phyloP scores from a whole-genome alignment of 2,888 invertebrate genomes.

The Cistogaster globosa region DNA sequence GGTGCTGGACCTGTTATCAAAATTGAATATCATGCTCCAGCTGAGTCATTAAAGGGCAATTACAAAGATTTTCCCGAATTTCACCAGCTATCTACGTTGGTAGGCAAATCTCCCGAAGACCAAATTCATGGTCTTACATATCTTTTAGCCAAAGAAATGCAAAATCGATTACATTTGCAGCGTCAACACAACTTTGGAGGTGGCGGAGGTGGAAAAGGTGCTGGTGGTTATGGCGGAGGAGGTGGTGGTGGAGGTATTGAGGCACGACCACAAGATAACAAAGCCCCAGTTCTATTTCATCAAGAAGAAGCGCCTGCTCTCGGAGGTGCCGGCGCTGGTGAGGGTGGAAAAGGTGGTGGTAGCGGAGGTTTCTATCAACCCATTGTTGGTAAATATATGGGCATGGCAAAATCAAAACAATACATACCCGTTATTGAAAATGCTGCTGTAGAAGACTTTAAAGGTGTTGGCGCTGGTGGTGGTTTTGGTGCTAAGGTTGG shows the following conservation, averaged over 20 bases:
- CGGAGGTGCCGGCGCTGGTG: slow-evolving; percentile 58
- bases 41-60: slow-evolving; percentile 75
- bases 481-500: not conserved
- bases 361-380: slow-evolving; percentile 73
- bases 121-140: slow-evolving; percentile 84
- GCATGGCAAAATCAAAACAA: slow-evolving; percentile 79
- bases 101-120: slow-evolving; percentile 84
- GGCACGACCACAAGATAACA: slow-evolving; percentile 78
- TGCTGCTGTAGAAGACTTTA: slow-evolving; percentile 61
- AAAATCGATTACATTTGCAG: slow-evolving; percentile 75
- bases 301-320: slow-evolving; percentile 71
- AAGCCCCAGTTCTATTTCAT: slow-evolving; percentile 81
- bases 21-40: slow-evolving; percentile 77
- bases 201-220: slow-evolving; percentile 7
- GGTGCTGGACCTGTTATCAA: slow-evolving; percentile 73
- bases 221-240: slow-evolving; percentile 4
- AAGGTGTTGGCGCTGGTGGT: slow-evolving; percentile 34
- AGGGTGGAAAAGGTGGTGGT: slow-evolving; percentile 14
- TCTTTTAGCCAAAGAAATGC: slow-evolving; percentile 82
- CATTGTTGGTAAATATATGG: slow-evolving; percentile 75
- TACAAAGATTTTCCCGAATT: slow-evolving; percentile 79
- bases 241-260: slow-evolving; percentile 16
- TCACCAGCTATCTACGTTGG: slow-evolving; percentile 83
- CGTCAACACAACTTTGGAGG: slow-evolving; percentile 73
- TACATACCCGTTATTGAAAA: slow-evolving; percentile 79